Evolutionary conservation across 2,113 vertebrate species (phyloP), one percentile per base, ranked within the genome.

Genomic region (Benitochromis conjunctus): DNA sequence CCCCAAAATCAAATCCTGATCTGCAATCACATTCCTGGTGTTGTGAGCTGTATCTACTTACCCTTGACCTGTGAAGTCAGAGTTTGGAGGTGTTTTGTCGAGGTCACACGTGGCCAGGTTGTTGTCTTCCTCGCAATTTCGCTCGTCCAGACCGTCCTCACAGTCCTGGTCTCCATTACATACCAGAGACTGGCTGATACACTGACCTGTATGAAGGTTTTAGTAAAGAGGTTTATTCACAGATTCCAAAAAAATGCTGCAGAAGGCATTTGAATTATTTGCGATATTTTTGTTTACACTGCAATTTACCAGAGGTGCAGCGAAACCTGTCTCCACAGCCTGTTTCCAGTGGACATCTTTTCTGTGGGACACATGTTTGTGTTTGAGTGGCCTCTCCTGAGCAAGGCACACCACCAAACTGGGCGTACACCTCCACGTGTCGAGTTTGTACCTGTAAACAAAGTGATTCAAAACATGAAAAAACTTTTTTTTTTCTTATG

Each of bases 161-260:
- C 98, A 99, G 90, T 99, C 98, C 34, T 98, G 96, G 95, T 99
- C 98, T 2, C 97, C 97, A 21, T 99, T 98, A 93, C 98, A 99
- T 79, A 98, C 93, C 88, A 99, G 93, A 24, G 95, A 96, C 57
- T 43, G 95, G 88, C 97, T 98, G 91, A 98, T 97, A 60, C 98
- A 99, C 88, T 97, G 96, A 84, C 98, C 98, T 99, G 62, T 19
- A 87, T 55, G n/a, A 66, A 24, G 19, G 36, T 58, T n/a, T 21
- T 34, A 86, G 11, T 10, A 13, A 43, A 21, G 9, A 41, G 1
- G 7, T 46, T 53, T 53, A 9, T 53, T n/a, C 34, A 1, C 9
- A 57, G 6, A 69, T 51, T 36, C 10, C 19, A 80, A 74, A 3
- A 41, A 48, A 81, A 38, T 1, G 19, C 60, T 64, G 10, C 38